These are phyloP conservation scores for Hetaerina titia DNA, from an alignment of 2,888 invertebrate genomes.

Conservation along the genomic window DNA sequence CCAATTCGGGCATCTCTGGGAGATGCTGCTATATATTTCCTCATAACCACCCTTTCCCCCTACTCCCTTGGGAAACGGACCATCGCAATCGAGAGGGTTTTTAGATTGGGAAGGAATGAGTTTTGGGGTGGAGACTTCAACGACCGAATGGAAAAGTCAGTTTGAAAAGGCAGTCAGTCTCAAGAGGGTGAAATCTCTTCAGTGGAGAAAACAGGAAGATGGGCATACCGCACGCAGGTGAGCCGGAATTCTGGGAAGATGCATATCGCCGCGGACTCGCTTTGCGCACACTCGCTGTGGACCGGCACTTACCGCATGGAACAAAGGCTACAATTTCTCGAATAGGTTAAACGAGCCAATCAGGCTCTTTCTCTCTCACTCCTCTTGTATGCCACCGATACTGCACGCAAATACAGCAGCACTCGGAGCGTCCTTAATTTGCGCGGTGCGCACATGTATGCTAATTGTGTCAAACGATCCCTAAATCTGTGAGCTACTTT, in stretches of 20 bases:
- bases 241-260: not conserved
- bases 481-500: not conserved
- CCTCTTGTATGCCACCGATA: not conserved
- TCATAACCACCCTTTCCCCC: not conserved
- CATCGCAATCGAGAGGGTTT: not conserved
- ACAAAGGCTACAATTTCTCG: conserved; percentile 30
- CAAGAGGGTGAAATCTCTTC: not conserved
- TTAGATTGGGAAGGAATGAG: not conserved
- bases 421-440: not conserved
- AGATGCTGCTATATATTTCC: not conserved
- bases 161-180: not conserved
- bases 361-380: not conserved
- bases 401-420: not conserved
- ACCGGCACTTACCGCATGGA: conserved; percentile 10
- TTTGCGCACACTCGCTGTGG: not conserved
- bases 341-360: conserved; percentile 21
- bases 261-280: not conserved
- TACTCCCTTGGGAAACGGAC: not conserved
- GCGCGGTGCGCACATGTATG: not conserved
- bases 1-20: conserved; percentile 12
- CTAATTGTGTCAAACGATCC: not conserved
- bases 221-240: not conserved
- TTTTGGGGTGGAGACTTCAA: conserved; percentile 38
- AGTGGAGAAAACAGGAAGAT: not conserved
- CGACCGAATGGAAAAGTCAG: conserved; percentile 33